Evolutionary conservation across 2,797 vertebrate genomes (phyloP).

Genomic region (Chloroceryle inda): DNA sequence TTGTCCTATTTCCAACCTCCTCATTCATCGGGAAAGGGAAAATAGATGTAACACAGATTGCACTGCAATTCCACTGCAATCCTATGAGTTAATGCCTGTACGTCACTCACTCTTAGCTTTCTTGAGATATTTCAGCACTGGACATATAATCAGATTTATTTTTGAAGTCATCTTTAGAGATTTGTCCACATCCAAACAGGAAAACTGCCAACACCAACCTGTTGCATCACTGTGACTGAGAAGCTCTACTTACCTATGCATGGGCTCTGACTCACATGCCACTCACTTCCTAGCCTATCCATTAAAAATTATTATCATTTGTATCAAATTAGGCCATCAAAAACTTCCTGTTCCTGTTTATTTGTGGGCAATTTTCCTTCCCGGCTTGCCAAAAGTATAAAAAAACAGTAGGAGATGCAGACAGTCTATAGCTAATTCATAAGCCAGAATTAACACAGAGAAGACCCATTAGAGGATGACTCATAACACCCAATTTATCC

Average conservation of each 20-base stretch:
- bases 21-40: not conserved
- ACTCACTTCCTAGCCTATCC: not conserved
- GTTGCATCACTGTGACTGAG: not conserved
- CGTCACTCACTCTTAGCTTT: not conserved
- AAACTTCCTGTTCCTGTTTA: not conserved
- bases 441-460: not conserved
- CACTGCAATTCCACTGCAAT: not conserved
- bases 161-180: not conserved
- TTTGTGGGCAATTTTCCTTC: not conserved
- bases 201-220: not conserved
- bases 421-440: not conserved
- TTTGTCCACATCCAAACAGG: not conserved
- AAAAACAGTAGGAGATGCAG: not conserved
- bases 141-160: not conserved
- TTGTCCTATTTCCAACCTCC: not conserved
- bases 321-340: accelerated
- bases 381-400: not conserved
- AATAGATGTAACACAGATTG: not conserved
- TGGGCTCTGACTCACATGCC: not conserved
- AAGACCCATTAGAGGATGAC: not conserved
- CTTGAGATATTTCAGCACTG: not conserved
- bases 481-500: not conserved
- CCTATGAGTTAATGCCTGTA: not conserved
- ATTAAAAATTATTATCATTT: not conserved
- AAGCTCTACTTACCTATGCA: not conserved